Percentiles rank a stretch among this genome's conserved stretches.
These are phyloP conservation scores for Trichonephila clavata DNA, from an alignment of 1,140 invertebrate genomes.

Conservation along the genomic window DNA sequence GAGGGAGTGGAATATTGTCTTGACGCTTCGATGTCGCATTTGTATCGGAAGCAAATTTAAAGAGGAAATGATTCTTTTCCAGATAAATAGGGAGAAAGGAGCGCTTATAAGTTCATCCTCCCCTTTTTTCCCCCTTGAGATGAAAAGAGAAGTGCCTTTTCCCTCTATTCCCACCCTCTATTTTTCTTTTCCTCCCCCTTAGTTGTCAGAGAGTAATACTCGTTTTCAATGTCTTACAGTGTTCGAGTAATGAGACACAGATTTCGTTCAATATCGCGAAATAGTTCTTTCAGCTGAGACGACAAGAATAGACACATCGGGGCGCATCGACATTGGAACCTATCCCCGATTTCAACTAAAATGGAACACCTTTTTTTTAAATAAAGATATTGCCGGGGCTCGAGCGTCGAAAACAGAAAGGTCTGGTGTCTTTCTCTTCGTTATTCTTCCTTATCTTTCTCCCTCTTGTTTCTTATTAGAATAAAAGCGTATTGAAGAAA, in stretches of 20 bases:
- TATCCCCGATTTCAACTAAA: neutral
- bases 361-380: too few relatives aligned
- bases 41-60: constrained; percentile 59
- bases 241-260: neutral
- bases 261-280: neutral
- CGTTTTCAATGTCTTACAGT: neutral
- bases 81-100: constrained; percentile 21
- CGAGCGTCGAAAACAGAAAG: too few relatives aligned
- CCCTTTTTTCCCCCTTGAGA: neutral
- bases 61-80: constrained; percentile 56
- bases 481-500: too few relatives aligned
- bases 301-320: neutral
- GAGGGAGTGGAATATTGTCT: neutral
- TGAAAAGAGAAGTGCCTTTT: neutral
- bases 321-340: neutral
- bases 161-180: neutral
- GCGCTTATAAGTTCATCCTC: neutral
- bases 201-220: neutral
- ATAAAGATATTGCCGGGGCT: too few relatives aligned
- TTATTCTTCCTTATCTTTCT: too few relatives aligned
- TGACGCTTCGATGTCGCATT: neutral
- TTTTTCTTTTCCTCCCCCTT: neutral
- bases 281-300: neutral
- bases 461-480: too few relatives aligned
- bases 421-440: too few relatives aligned